A percentile compares a stretch with the other conserved stretches of the same genome.
phyloP scores from a whole-genome alignment of 2,888 invertebrate genomes.

The Drepana falcataria region DNA sequence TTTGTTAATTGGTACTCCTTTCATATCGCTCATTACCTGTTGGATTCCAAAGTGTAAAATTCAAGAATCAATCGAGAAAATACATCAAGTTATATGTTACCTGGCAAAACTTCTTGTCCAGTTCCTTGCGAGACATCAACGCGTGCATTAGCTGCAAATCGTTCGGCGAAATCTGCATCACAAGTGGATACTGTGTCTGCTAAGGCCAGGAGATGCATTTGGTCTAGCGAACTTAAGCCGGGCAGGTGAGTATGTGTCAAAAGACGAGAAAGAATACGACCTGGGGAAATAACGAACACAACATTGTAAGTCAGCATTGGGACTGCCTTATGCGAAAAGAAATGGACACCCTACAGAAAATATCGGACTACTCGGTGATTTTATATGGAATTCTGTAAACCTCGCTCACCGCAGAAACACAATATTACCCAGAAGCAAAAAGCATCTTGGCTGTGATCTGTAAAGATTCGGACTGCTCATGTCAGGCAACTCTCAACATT shows the following conservation, averaged over 20 bases:
- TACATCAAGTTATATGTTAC: conserved; percentile 23
- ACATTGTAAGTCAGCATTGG: too few relatives aligned
- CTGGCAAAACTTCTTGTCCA: conserved; percentile 59
- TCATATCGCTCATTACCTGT: too few relatives aligned
- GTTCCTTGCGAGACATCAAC: conserved; percentile 44
- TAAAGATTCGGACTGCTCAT: too few relatives aligned
- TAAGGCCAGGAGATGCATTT: conserved; percentile 99
- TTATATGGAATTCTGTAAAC: too few relatives aligned
- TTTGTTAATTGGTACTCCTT: too few relatives aligned
- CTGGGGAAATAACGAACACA: conserved; percentile 39
- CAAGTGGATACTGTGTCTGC: conserved; percentile 98
- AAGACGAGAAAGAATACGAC: conserved; percentile 90
- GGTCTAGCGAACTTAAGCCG: conserved; percentile 96
- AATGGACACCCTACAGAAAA: not conserved
- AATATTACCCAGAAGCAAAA: too few relatives aligned
- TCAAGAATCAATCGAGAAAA: too few relatives aligned
- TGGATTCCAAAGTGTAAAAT: too few relatives aligned
- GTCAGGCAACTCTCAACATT: too few relatives aligned
- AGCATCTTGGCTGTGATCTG: too few relatives aligned
- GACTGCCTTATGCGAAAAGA: not conserved
- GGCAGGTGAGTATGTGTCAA: conserved; percentile 97
- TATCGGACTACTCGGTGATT: not conserved
- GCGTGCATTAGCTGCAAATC: conserved; percentile 78
- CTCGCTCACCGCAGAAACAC: too few relatives aligned
- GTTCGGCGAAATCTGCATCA: conserved; percentile 91